Evolutionary conservation across 2,888 invertebrate genomes (phyloP), one percentile per base, ranked within the genome.

Genomic region (Eupelmus urozonus): DNA sequence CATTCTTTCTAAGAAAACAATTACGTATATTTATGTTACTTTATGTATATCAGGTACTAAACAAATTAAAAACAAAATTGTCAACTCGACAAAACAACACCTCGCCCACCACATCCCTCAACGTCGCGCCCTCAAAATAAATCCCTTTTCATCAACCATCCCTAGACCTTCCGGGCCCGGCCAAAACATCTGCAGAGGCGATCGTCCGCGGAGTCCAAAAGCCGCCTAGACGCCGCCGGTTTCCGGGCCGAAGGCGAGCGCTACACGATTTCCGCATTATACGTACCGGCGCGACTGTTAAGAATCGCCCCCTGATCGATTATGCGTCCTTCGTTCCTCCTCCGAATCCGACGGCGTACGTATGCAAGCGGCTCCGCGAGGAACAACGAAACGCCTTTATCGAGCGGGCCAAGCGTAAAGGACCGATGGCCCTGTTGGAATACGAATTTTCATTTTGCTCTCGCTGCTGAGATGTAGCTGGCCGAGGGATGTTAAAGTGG

Each of bases 191-290:
- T 34, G 3, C 34, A 45, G 13, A 53, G 3, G 53, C 20, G 5
- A 18, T 20, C 3, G 53, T 53, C 2, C 20, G 16, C 49, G 49
- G 29, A 18, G 16, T 13, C 2, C 13, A 34, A 53, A 9, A 9
- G 13, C 49, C 65, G 45, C 42, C 42, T 23, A 16, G 23, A 23
- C 63, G 49, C 4, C 53, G 20, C 18, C 18, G n/a, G 62, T 57
- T 79, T 79, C 79, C 79, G 79, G 76, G 66, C 53, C 16, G 40
- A 67, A 66, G 27, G 59, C 40, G 23, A 23, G 49, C 49, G 63
- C 75, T 80, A 88, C 88, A 88, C 84, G 88, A 86, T 86, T 88
- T 85, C 84, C 82, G 84, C 88, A 88, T 88, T 88, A 87, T 85
- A 79, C 29, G 40, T 55, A 16, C 9, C 9, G 2, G 13, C 74